phyloP scores from a whole-genome alignment of 1,140 invertebrate genomes.

The Pogonomyrmex barbatus region DNA sequence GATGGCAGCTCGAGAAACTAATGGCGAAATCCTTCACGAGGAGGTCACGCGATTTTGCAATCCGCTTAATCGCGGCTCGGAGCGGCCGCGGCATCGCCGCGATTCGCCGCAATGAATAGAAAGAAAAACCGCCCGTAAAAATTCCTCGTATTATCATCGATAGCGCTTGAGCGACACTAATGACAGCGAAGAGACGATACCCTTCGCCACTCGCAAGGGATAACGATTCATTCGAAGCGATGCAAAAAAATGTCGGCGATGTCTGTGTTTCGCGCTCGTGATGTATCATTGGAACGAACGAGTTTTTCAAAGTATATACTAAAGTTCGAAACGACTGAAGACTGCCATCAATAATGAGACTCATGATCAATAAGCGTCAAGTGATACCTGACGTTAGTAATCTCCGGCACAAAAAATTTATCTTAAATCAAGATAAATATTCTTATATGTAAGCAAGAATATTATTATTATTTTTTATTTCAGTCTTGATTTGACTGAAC shows the following conservation, averaged over 20 bases:
- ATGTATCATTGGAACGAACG: background rate
- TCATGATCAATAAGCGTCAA: constrained; percentile 27
- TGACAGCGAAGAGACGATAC: constrained; percentile 2
- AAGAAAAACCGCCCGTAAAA: background rate
- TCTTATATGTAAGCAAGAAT: too few relatives aligned
- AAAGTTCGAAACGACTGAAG: constrained; percentile 13
- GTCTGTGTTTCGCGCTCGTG: background rate
- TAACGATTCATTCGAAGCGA: constrained; percentile 10
- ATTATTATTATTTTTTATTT: too few relatives aligned
- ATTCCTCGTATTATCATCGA: background rate
- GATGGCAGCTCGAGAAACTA: background rate
- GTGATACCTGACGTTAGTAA: constrained; percentile 53
- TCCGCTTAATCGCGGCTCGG: background rate
- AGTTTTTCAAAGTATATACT: background rate
- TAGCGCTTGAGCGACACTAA: background rate
- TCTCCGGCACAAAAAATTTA: background rate
- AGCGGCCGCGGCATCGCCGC: background rate
- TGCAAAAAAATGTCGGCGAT: background rate
- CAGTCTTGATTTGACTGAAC: too few relatives aligned
- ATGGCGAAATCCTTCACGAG: background rate
- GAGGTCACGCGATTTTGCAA: background rate
- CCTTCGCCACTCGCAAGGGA: background rate
- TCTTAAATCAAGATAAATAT: too few relatives aligned
- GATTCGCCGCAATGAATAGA: background rate
- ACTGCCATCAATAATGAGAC: constrained; percentile 24